Conservation (phyloP, 2,888 invertebrate genomes). For the Agrotis exclamationis region DNA sequence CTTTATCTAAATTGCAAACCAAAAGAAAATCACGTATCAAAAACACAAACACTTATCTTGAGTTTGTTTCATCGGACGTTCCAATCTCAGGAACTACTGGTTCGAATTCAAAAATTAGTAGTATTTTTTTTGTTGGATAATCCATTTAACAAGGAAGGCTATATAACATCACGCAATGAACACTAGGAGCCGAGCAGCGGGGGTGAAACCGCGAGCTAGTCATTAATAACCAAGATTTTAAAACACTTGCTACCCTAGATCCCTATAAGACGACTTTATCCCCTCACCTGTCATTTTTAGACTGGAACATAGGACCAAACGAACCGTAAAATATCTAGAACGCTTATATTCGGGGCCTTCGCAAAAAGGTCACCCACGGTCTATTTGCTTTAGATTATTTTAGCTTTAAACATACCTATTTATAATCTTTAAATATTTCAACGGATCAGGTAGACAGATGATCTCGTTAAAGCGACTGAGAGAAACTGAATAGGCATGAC, state of each 20-base stretch:
- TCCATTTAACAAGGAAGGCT: no score
- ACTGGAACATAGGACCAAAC: slow-evolving; percentile 10
- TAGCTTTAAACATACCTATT: slow-evolving; percentile 10
- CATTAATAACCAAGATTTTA: background rate
- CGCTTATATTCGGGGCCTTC: slow-evolving; percentile 24
- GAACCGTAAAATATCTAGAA: slow-evolving; percentile 38
- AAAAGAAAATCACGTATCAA: background rate
- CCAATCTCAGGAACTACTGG: no score
- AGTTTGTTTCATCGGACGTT: no score
- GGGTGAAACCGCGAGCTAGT: no score
- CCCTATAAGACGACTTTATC: background rate
- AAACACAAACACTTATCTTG: background rate
- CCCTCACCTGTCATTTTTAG: slow-evolving; percentile 29
- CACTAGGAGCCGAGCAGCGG: no score
- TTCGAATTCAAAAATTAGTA: no score
- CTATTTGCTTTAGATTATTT: slow-evolving; percentile 24
- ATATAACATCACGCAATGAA: no score
- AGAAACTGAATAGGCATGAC: background rate
- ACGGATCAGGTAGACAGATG: background rate
- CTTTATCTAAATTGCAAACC: background rate
- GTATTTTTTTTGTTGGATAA: no score
- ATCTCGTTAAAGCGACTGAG: background rate
- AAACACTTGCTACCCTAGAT: no score
- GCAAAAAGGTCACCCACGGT: slow-evolving; percentile 40
- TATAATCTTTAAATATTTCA: slow-evolving; percentile 12